Conservation (phyloP, 2,113 vertebrate genomes). For the Rutilus rutilus region DNA sequence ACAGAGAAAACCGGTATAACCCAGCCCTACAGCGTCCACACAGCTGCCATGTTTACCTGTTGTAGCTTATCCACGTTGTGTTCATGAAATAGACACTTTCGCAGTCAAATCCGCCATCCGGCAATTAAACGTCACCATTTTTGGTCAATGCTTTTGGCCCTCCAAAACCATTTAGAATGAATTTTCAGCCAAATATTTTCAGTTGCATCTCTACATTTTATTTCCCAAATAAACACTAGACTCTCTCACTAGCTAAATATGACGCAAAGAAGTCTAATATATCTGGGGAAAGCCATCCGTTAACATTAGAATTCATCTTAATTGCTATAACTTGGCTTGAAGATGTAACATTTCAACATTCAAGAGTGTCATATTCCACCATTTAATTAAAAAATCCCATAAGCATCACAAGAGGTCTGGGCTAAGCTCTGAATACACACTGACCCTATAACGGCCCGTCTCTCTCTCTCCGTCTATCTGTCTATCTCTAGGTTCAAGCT, state of each 20-base stretch:
- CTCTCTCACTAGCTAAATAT: not conserved
- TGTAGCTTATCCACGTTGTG: not conserved
- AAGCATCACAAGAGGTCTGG: constrained; percentile 1
- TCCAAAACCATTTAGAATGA: not conserved
- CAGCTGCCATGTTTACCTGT: not conserved
- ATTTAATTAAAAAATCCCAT: constrained; percentile 21
- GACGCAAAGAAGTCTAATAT: not conserved
- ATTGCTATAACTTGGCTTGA: not conserved
- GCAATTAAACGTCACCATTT: not conserved
- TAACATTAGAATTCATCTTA: not conserved
- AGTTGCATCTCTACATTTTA: too few relatives aligned
- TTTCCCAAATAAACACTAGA: not conserved
- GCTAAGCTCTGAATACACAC: constrained; percentile 5
- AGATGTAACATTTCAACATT: not conserved
- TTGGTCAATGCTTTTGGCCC: not conserved
- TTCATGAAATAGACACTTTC: not conserved
- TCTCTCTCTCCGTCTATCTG: not conserved
- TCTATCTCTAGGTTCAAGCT: constrained; percentile 41
- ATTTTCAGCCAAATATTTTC: not conserved
- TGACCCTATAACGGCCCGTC: not conserved
- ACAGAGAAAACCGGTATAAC: not conserved
- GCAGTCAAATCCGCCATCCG: too few relatives aligned
- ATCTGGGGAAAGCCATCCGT: not conserved
- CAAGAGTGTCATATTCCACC: not conserved
- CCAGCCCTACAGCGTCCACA: not conserved